Evolutionary conservation across 1,140 invertebrate genomes (phyloP).

Genomic region (Macrocentrus cingulum): DNA sequence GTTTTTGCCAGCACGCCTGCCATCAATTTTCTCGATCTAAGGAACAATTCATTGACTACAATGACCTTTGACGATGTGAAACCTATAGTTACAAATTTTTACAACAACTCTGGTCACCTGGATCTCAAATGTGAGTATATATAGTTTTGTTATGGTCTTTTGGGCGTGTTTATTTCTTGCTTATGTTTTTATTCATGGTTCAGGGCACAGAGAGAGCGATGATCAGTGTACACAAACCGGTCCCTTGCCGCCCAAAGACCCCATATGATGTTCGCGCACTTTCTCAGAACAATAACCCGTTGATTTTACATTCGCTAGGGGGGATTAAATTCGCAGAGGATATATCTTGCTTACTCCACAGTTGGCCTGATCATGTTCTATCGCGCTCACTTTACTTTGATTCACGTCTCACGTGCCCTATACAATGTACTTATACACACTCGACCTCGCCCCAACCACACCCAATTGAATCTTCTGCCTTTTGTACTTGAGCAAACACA

Average conservation of each 20-base stretch:
- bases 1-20: slow-evolving; percentile 67
- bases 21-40: slow-evolving; percentile 70
- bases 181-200: slow-evolving; percentile 13
- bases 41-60: slow-evolving; percentile 72
- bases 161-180: slow-evolving; percentile 12
- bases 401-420: not conserved
- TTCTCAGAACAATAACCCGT: slow-evolving; percentile 28
- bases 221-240: slow-evolving; percentile 2
- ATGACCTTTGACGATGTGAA: slow-evolving; percentile 71
- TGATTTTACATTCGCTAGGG: slow-evolving; percentile 30
- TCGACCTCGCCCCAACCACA: slow-evolving; percentile 8
- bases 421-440: not conserved
- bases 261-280: slow-evolving; percentile 14
- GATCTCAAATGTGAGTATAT: slow-evolving; percentile 73
- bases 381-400: slow-evolving; percentile 5
- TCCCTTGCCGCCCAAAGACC: slow-evolving; percentile 3
- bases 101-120: slow-evolving; percentile 70
- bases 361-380: slow-evolving; percentile 16
- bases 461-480: slow-evolving; percentile 17
- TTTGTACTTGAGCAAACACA: slow-evolving; percentile 4
- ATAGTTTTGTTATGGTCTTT: not conserved
- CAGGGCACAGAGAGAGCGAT: not conserved
- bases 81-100: slow-evolving; percentile 74
- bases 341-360: slow-evolving; percentile 18
- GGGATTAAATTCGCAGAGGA: slow-evolving; percentile 25